phyloP scores from a whole-genome alignment of 35 echinoderm and acorn worm genomes.

The Acanthaster planci region DNA sequence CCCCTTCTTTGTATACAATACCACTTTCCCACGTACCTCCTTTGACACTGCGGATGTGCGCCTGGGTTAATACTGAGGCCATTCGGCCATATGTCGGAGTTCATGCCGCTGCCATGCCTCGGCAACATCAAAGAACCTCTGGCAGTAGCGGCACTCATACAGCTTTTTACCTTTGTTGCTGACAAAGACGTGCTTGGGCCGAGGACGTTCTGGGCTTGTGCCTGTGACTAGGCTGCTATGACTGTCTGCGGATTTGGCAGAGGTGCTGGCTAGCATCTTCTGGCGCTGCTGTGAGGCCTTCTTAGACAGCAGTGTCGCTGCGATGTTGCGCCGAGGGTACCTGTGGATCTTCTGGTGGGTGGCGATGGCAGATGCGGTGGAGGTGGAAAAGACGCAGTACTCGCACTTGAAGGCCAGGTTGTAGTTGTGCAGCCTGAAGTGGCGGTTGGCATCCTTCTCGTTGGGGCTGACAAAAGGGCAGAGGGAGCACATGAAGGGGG shows the following conservation, averaged over 20 bases:
- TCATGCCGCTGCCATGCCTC: constrained; percentile 55
- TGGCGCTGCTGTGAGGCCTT: not conserved
- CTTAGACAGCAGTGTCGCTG: not conserved
- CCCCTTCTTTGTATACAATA: too few relatives aligned
- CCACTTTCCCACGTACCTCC: too few relatives aligned
- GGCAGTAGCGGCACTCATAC: constrained; percentile 38
- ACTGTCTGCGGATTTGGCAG: not conserved
- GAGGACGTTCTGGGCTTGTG: not conserved
- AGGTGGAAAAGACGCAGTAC: constrained; percentile 70
- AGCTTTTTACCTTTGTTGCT: constrained; percentile 1
- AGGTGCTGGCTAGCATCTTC: not conserved
- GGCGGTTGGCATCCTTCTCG: constrained; percentile 56
- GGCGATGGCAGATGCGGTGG: constrained; percentile 54
- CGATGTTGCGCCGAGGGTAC: not conserved
- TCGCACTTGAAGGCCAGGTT: constrained; percentile 74
- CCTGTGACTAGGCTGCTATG: not conserved
- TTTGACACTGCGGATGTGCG: too few relatives aligned
- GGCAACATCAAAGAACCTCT: constrained; percentile 15
- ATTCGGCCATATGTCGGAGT: constrained; percentile 18
- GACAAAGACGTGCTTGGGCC: not conserved
- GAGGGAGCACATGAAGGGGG: constrained; percentile 67
- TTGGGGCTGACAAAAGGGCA: constrained; percentile 59
- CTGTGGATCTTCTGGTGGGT: constrained; percentile 55
- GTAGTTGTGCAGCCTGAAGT: constrained; percentile 81
- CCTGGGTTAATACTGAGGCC: constrained; percentile 3